phyloP scores from a whole-genome alignment of 2,888 invertebrate genomes.

The Parthenolecanium corni region DNA sequence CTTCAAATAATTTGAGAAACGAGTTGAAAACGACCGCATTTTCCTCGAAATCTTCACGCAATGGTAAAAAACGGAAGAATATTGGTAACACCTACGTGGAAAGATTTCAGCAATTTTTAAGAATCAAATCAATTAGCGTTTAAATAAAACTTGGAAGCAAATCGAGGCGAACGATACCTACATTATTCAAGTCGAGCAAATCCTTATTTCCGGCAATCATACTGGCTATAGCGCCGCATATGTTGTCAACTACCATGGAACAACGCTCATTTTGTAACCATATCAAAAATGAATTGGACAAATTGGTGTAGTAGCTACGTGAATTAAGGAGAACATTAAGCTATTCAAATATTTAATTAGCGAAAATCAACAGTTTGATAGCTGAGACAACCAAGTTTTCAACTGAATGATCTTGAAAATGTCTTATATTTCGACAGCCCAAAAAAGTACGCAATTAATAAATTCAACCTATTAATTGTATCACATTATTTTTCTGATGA shows the following conservation, averaged over 20 bases:
- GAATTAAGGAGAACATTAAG: not conserved
- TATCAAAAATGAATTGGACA: not conserved
- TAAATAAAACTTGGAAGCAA: not conserved
- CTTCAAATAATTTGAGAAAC: conserved; percentile 2
- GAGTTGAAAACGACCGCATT: conserved; percentile 8
- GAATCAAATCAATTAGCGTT: too few relatives aligned
- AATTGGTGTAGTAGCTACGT: conserved; percentile 9
- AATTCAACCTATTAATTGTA: too few relatives aligned
- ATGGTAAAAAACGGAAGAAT: conserved; percentile 11
- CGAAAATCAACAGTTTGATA: too few relatives aligned
- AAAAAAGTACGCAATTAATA: too few relatives aligned
- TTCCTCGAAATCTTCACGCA: conserved; percentile 21
- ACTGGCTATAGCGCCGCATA: conserved; percentile 17
- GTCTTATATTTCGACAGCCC: too few relatives aligned
- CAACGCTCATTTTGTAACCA: conserved; percentile 13
- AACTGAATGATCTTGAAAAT: too few relatives aligned
- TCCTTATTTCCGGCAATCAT: conserved; percentile 12
- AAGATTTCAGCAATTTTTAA: not conserved
- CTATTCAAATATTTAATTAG: too few relatives aligned
- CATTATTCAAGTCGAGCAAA: conserved; percentile 5
- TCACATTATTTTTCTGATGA: too few relatives aligned
- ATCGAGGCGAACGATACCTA: not conserved
- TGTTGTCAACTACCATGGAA: conserved; percentile 16
- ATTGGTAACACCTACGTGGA: conserved; percentile 2
- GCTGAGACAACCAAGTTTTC: too few relatives aligned